A percentile compares a stretch with the other conserved stretches of the same genome.
Evolutionary conservation across 2,888 invertebrate species (phyloP).

Genomic region (Meliscaeva auricollis): DNA sequence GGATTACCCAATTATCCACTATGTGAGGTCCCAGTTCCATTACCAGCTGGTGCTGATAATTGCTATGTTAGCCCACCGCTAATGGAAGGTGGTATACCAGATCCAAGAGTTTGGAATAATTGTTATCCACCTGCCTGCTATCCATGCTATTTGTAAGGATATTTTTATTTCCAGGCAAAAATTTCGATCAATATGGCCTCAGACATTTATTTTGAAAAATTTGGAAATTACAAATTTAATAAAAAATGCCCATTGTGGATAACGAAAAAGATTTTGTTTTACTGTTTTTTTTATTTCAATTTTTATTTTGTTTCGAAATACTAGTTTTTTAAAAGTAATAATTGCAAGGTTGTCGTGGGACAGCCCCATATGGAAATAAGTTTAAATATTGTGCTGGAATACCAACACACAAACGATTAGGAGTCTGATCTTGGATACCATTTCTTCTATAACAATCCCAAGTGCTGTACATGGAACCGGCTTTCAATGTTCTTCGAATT

Average conservation of each 20-base stretch:
- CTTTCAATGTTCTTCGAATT: slow-evolving; percentile 40
- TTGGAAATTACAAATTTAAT: neutral
- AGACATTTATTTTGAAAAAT: neutral
- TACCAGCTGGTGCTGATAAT: slow-evolving; percentile 63
- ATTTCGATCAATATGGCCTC: too few relatives aligned
- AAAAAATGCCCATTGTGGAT: neutral
- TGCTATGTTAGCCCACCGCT: slow-evolving; percentile 56
- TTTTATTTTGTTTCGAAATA: neutral
- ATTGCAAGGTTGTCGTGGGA: slow-evolving; percentile 32
- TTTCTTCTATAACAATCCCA: slow-evolving; percentile 64
- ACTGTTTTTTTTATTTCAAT: neutral
- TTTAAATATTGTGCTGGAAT: slow-evolving; percentile 42
- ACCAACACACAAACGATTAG: slow-evolving; percentile 26
- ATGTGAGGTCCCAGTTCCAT: slow-evolving; percentile 62
- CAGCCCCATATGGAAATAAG: slow-evolving; percentile 8
- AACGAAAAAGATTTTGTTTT: neutral
- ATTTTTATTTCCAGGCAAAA: too few relatives aligned
- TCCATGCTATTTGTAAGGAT: slow-evolving; percentile 57
- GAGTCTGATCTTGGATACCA: slow-evolving; percentile 60
- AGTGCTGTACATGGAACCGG: slow-evolving; percentile 32
- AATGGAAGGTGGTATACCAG: slow-evolving; percentile 71
- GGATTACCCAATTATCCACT: slow-evolving; percentile 46
- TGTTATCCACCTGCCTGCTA: slow-evolving; percentile 55
- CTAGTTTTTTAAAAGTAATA: too few relatives aligned
- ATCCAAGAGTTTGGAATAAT: slow-evolving; percentile 71